Percentiles rank a stretch among this genome's conserved stretches.
Evolutionary conservation across 2,888 invertebrate species (phyloP).

Genomic region (Agrotis exclamationis): DNA sequence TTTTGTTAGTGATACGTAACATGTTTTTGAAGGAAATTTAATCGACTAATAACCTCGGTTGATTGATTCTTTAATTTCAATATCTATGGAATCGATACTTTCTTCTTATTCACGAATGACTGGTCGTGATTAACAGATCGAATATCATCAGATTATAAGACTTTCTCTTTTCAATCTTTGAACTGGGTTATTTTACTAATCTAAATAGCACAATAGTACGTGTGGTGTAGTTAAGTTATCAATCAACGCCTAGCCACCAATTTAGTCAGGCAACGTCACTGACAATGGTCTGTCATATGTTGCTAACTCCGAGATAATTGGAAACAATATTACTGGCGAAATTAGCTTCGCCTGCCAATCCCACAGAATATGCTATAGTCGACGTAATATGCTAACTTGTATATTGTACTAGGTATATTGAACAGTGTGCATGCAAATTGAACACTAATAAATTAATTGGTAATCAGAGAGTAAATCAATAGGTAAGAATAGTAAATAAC

Average conservation of each 20-base stretch:
- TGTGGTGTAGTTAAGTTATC: conserved; percentile 24
- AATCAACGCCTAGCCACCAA: conserved; percentile 35
- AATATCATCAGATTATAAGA: conserved; percentile 27
- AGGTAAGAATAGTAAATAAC: conserved; percentile 26
- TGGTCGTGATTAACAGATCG: conserved; percentile 45
- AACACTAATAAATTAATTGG: conserved; percentile 46
- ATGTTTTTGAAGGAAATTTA: neutral
- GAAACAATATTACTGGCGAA: conserved; percentile 49
- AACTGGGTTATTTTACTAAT: conserved; percentile 25
- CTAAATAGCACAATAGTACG: conserved; percentile 22
- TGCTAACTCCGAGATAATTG: conserved; percentile 50
- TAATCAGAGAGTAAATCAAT: conserved; percentile 29
- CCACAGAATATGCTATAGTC: conserved; percentile 27
- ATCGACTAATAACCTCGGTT: conserved; percentile 4
- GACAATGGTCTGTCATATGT: conserved; percentile 47
- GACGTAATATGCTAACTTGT: conserved; percentile 3
- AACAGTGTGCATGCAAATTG: conserved; percentile 40
- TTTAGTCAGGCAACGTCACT: conserved; percentile 18
- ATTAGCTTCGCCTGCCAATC: conserved; percentile 42
- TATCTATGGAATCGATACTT: conserved; percentile 27
- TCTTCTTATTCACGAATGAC: conserved; percentile 36
- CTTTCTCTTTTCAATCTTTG: conserved; percentile 43
- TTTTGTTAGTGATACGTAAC: conserved; percentile 1
- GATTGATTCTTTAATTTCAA: conserved; percentile 17
- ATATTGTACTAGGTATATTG: conserved; percentile 13